Conservation (phyloP, 2,888 invertebrate species). For the Altica lythri region DNA sequence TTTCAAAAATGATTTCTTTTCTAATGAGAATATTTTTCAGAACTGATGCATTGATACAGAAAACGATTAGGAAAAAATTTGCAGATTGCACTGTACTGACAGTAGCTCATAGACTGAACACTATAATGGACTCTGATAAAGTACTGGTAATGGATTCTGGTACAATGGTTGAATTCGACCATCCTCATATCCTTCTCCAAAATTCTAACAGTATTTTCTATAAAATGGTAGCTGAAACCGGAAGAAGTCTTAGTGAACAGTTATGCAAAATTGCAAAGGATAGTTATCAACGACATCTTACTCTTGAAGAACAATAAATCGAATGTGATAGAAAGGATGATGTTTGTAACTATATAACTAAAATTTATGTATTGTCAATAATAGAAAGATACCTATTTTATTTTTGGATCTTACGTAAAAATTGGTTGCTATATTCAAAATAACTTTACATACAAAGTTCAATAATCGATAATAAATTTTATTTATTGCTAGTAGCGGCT, state of each 20-base stretch:
- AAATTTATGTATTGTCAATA: background rate
- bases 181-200: conserved; percentile 71
- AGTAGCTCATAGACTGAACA: conserved; percentile 47
- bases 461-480: too few species aligned
- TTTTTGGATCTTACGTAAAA: too few species aligned
- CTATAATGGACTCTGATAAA: conserved; percentile 60
- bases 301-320: background rate
- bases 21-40: too few species aligned
- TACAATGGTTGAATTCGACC: conserved; percentile 74
- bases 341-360: background rate
- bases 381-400: too few species aligned
- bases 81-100: conserved; percentile 78
- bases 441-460: too few species aligned
- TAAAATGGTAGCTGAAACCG: conserved; percentile 72
- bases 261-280: conserved; percentile 45
- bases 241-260: conserved; percentile 51
- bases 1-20: too few species aligned
- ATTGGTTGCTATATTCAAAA: too few species aligned
- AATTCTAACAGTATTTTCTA: conserved; percentile 66
- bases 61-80: conserved; percentile 75
- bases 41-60: conserved; percentile 77
- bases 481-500: too few species aligned
- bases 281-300: conserved; percentile 31
- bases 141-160: conserved; percentile 83
- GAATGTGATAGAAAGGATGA: too few species aligned